phyloP scores from a whole-genome alignment of 1,140 invertebrate species.

The Trachelipus rathkii region DNA sequence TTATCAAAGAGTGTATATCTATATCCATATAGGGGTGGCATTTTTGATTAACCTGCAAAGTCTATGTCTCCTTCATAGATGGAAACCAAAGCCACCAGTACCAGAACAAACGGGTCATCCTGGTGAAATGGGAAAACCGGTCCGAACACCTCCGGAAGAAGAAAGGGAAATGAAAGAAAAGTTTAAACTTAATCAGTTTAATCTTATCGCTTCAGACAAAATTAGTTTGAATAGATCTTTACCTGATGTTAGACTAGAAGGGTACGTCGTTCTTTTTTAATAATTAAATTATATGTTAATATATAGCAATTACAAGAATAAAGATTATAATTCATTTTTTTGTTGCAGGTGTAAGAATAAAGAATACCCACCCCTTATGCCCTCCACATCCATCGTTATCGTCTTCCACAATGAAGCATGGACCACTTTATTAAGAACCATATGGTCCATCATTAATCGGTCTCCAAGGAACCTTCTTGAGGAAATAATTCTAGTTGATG shows the following conservation, averaged over 20 bases:
- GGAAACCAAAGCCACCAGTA: conserved; percentile 67
- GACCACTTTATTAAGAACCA: conserved; percentile 88
- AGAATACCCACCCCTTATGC: conserved; percentile 68
- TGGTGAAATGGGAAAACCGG: conserved; percentile 85
- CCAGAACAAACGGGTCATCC: conserved; percentile 63
- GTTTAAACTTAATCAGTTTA: conserved; percentile 98
- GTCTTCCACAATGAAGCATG: conserved; percentile 98
- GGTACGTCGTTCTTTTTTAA: conserved; percentile 59
- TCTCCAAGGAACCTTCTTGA: conserved; percentile 79
- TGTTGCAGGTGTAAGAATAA: conserved; percentile 61
- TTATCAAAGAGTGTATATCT: background rate
- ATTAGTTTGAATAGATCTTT: conserved; percentile 94
- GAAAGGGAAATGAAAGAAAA: conserved; percentile 87
- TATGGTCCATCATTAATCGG: conserved; percentile 94
- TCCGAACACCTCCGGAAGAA: conserved; percentile 75
- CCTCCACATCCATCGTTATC: conserved; percentile 88
- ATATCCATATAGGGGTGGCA: conserved; percentile 39
- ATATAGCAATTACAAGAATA: too few species aligned
- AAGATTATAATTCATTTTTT: background rate
- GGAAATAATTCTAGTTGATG: conserved; percentile 93
- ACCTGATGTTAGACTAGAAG: conserved; percentile 85
- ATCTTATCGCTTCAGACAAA: conserved; percentile 93
- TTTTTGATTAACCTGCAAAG: conserved; percentile 53
- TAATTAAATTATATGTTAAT: too few species aligned
- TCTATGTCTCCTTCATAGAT: conserved; percentile 61